A percentile compares a stretch with the other conserved stretches of the same genome.
These are phyloP conservation scores for Paralichthys olivaceus DNA, from an alignment of 2,113 vertebrate species.

Conservation along the genomic window DNA sequence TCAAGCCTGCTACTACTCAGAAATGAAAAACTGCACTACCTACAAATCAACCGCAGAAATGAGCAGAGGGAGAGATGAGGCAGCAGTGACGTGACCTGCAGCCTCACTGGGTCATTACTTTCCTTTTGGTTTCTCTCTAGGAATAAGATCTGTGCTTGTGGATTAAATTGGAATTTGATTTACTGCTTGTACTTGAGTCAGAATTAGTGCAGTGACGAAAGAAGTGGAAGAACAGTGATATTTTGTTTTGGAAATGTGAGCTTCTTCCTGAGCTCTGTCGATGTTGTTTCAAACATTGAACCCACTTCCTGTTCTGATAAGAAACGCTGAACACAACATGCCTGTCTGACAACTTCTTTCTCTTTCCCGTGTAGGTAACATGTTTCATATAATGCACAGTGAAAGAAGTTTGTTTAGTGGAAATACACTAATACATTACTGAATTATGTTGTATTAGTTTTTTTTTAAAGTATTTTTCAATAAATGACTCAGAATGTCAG, in stretches of 20 bases:
- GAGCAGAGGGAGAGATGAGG: too few relatives aligned
- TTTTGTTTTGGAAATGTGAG: background rate
- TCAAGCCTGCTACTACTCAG: too few relatives aligned
- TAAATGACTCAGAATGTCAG: background rate
- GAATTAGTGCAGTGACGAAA: background rate
- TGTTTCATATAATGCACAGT: background rate
- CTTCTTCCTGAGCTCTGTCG: background rate
- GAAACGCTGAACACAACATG: background rate
- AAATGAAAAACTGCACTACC: too few relatives aligned
- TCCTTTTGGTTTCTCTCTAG: background rate
- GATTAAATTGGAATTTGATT: background rate
- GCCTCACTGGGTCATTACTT: background rate
- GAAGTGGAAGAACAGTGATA: background rate
- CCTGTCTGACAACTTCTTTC: background rate
- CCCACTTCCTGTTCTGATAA: conserved; percentile 2
- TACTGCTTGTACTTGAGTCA: background rate
- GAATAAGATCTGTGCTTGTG: background rate
- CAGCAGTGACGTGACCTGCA: background rate
- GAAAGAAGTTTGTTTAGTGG: background rate
- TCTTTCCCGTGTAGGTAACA: background rate
- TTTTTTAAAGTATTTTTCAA: background rate
- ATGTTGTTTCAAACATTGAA: too few relatives aligned
- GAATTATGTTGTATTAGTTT: too few relatives aligned
- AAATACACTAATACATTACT: too few relatives aligned
- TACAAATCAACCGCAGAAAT: too few relatives aligned